These are phyloP conservation scores for Graptemys geographica DNA, from an alignment of 2,797 vertebrate genomes.

Conservation along the genomic window DNA sequence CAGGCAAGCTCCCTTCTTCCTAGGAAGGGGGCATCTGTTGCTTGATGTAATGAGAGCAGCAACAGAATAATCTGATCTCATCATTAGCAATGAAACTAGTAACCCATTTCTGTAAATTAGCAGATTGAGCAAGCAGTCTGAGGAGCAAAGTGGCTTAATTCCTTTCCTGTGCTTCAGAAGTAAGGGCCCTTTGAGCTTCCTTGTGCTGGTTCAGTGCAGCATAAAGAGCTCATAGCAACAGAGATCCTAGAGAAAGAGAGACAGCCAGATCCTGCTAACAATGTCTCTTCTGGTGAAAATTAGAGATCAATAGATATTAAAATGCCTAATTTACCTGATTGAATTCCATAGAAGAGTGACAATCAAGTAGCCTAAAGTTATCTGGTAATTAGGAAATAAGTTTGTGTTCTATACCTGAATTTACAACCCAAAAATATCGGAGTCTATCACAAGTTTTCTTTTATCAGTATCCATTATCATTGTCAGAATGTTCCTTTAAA, in stretches of 20 bases:
- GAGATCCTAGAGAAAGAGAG: not conserved
- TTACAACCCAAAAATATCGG: not conserved
- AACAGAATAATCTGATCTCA: conserved; percentile 54
- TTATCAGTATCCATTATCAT: not conserved
- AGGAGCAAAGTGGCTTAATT: conserved; percentile 24
- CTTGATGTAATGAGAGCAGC: conserved; percentile 31
- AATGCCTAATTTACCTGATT: not conserved
- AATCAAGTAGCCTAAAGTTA: not conserved
- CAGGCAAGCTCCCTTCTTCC: conserved; percentile 17
- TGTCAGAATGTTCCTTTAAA: not conserved
- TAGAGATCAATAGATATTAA: not conserved
- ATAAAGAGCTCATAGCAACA: conserved; percentile 23
- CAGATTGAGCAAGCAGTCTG: conserved; percentile 7
- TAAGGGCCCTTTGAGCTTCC: conserved; percentile 19
- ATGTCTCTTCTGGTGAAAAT: not conserved
- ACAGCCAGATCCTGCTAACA: conserved; percentile 14
- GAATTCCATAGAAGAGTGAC: not conserved
- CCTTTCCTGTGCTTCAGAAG: conserved; percentile 2
- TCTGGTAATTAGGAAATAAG: not conserved
- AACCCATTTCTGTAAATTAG: conserved; percentile 67
- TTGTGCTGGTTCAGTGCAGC: not conserved
- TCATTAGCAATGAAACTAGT: conserved; percentile 51
- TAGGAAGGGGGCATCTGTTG: conserved; percentile 21
- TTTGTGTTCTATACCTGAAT: not conserved
- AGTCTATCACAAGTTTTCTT: not conserved